Base-by-base conservation (phyloP, 1,140 invertebrate genomes). In the Epicauta chinensis region DNA sequence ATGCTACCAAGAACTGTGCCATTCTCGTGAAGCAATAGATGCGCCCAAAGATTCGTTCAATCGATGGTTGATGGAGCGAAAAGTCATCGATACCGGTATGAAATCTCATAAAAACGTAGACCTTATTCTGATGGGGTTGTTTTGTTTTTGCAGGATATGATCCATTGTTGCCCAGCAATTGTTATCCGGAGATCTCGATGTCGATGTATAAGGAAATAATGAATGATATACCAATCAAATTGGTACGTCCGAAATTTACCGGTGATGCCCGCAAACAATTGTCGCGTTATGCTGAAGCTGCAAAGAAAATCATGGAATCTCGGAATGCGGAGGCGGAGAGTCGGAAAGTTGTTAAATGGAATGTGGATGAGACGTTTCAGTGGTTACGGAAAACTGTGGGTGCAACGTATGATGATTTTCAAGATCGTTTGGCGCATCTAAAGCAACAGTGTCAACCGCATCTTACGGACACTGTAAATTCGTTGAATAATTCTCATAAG, bases 181-280 rank as follows among this genome's bases (percentile, higher is more conserved):
- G 94, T 75, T 83, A 86, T 58, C 88, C 90, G 6, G 93, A 97
- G 73, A 86, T 97, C 55, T 96, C 93, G 1, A 81, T 86, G 67
- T 90, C 90, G 3, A 95, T 98, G 93, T 96, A 94, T 71, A 83
- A 90, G 47, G 95, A 97, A 76, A 96, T 98, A 17, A 97, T 98
- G 92, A 93, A 96, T 71, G 94, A 98, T 70, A 95, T 98, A 62
- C 95, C 95, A 0, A 92, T 98, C 23, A 97, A 96, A 74, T 79
- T 98, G 36, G 82, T 92, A 4, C 85, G 91, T 69, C 93, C 94
- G 7, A 97, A 96, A 71, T 97, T 92, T 67, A 93, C 91, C 5
- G 91, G 89, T 3, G 94, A 98, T 75, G 93, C 94, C 0, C 77
- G 93, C n/a, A 97, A 97, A 71, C 94, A 97, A 67, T 72, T 98